These are phyloP conservation scores for Eilema caniola DNA, from an alignment of 2,888 invertebrate genomes.

Conservation along the genomic window DNA sequence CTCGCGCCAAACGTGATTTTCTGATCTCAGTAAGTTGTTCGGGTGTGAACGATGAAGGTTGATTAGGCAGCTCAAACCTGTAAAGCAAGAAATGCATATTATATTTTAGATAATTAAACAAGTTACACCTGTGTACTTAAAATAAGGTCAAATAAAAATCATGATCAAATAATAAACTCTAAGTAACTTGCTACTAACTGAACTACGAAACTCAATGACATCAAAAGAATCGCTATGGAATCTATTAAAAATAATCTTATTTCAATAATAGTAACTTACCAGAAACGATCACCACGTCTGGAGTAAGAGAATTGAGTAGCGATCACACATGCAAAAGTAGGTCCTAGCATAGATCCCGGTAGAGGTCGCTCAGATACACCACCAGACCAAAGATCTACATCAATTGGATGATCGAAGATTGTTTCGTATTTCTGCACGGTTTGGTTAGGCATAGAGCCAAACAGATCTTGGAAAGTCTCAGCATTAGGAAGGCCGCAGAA, in stretches of 20 bases:
- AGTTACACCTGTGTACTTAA: neutral
- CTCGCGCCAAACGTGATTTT: slow-evolving; percentile 92
- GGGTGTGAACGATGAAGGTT: slow-evolving; percentile 95
- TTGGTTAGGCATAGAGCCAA: slow-evolving; percentile 95
- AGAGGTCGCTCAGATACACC: slow-evolving; percentile 96
- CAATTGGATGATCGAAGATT: slow-evolving; percentile 95
- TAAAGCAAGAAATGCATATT: slow-evolving; percentile 11
- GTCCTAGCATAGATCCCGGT: slow-evolving; percentile 97
- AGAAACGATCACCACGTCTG: slow-evolving; percentile 96
- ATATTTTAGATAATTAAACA: neutral
- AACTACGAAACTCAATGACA: neutral
- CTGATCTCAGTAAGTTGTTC: slow-evolving; percentile 95
- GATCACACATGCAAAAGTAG: slow-evolving; percentile 97
- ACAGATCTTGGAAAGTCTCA: slow-evolving; percentile 92
- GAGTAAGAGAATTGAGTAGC: slow-evolving; percentile 97
- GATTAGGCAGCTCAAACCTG: slow-evolving; percentile 95
- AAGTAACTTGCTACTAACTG: neutral
- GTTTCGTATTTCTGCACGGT: slow-evolving; percentile 94
- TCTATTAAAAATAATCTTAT: neutral
- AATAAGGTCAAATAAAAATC: neutral
- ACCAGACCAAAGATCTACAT: slow-evolving; percentile 98
- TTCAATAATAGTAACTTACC: slow-evolving; percentile 80
- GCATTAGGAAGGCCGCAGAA: slow-evolving; percentile 95
- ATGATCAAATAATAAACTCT: neutral
- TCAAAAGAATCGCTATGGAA: neutral